Conservation (phyloP, 2,888 invertebrate genomes). For the Pharmacophagus antenor region DNA sequence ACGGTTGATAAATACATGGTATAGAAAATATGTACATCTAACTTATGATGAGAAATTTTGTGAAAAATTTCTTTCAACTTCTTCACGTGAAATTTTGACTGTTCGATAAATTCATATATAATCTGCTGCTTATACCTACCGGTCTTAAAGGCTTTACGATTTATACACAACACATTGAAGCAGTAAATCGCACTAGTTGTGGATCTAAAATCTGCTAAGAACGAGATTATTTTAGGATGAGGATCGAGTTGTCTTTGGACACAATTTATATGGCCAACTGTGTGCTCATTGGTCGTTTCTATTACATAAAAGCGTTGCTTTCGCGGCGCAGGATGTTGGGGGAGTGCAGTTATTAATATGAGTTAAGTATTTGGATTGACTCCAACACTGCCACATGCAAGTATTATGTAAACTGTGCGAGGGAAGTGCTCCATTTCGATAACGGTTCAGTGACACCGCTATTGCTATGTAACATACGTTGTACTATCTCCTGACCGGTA, state of each 20-base stretch:
- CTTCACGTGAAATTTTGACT: too few species aligned
- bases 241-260: neutral
- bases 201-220: neutral
- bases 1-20: neutral
- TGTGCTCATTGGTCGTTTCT: neutral
- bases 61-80: too few species aligned
- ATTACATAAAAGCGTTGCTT: neutral
- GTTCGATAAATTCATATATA: too few species aligned
- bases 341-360: neutral
- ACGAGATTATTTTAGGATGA: neutral
- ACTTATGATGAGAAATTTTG: too few species aligned
- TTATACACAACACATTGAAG: neutral
- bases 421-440: constrained; percentile 29
- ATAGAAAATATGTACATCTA: neutral
- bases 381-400: neutral
- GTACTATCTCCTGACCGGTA: too few species aligned
- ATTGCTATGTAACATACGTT: neutral
- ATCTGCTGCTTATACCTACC: too few species aligned
- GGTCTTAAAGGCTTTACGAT: neutral
- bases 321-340: neutral
- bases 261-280: neutral
- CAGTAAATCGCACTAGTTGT: too few species aligned
- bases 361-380: neutral
- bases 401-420: constrained; percentile 15
- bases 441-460: constrained; percentile 24